Evolutionary conservation across 2,888 invertebrate genomes (phyloP).

Genomic region (Orchesellides sinensis): DNA sequence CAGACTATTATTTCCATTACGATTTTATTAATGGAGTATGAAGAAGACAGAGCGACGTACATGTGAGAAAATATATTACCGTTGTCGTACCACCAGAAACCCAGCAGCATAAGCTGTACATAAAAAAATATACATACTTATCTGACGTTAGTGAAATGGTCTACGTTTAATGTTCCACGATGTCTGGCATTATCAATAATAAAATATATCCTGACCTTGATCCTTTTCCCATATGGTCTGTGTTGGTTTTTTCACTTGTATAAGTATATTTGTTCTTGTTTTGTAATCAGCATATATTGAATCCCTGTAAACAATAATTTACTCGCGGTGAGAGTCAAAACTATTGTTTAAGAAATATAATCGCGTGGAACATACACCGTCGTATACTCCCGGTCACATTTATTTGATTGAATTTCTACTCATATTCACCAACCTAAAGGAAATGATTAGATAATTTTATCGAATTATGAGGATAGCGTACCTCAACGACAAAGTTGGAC

Average conservation of each 20-base stretch:
- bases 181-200: conserved; percentile 16
- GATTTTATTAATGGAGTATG: background rate
- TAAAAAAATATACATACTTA: background rate
- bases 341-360: background rate
- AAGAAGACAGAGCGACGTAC: background rate
- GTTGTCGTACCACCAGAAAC: too few relatives aligned
- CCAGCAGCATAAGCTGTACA: too few relatives aligned
- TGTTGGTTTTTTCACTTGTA: background rate
- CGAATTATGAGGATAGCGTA: too few relatives aligned
- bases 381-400: too few relatives aligned
- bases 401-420: too few relatives aligned
- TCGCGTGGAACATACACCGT: background rate
- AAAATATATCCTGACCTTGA: conserved; percentile 46
- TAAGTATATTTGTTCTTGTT: background rate
- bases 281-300: conserved; percentile 18
- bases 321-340: conserved; percentile 6
- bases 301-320: conserved; percentile 23
- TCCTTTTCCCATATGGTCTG: conserved; percentile 25
- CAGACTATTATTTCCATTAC: background rate
- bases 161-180: background rate
- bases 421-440: too few relatives aligned
- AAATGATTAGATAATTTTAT: too few relatives aligned
- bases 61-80: background rate
- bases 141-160: background rate
- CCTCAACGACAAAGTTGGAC: too few relatives aligned